phyloP scores from a whole-genome alignment of 2,113 vertebrate species.

The Mobula birostris region DNA sequence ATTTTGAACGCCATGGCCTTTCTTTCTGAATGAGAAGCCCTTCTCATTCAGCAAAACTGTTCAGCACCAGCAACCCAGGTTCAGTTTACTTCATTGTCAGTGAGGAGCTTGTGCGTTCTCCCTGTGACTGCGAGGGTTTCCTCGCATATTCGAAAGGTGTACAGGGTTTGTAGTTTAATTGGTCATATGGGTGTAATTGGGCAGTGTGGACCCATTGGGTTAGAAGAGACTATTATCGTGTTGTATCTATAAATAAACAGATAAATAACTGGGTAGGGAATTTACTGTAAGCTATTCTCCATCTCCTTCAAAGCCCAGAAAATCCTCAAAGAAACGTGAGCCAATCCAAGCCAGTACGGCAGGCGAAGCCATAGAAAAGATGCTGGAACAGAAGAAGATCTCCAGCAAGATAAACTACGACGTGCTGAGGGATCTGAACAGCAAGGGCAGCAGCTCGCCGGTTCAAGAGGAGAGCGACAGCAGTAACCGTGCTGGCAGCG shows the following conservation, averaged over 20 bases:
- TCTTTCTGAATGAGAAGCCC: not conserved
- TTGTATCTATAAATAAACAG: too few species aligned
- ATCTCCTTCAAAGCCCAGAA: constrained; percentile 62
- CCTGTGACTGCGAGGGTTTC: too few species aligned
- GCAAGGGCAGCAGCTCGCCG: constrained; percentile 58
- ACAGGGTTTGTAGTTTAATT: too few species aligned
- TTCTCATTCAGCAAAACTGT: constrained; percentile 39
- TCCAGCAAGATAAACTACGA: constrained; percentile 98
- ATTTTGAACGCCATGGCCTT: constrained; percentile 37
- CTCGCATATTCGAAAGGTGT: too few species aligned
- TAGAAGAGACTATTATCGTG: too few species aligned
- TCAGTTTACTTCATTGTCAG: too few species aligned
- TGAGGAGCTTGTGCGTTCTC: too few species aligned
- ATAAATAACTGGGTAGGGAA: not conserved
- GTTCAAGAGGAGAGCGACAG: constrained; percentile 44
- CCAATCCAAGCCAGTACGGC: constrained; percentile 82
- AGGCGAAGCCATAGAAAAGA: constrained; percentile 92
- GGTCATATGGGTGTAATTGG: too few species aligned
- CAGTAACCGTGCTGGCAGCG: constrained; percentile 43
- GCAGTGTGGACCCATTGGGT: too few species aligned
- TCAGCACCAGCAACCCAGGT: too few species aligned
- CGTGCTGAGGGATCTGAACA: constrained; percentile 81
- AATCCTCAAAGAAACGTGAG: constrained; percentile 58
- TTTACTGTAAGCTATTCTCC: constrained; percentile 45
- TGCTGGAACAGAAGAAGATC: constrained; percentile 93